Percentiles rank a stretch among this genome's conserved stretches.
Conservation (phyloP, 1,140 invertebrate genomes). For the Atopsyche davidsoni region DNA sequence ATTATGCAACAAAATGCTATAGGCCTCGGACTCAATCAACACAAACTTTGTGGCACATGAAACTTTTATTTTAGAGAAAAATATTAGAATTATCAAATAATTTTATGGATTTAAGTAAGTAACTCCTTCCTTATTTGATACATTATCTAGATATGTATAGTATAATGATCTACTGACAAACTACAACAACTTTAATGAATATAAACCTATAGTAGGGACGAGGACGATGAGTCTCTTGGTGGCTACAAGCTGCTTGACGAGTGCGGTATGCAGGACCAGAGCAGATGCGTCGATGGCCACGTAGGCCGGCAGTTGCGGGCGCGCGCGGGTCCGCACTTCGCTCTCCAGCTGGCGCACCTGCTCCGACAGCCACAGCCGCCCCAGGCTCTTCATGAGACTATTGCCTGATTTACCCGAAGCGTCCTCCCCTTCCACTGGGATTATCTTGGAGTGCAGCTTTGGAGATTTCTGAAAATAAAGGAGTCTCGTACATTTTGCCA, state of each 20-base stretch:
- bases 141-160: no score
- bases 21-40: no score
- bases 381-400: constrained; percentile 50
- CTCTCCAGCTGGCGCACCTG: constrained; percentile 55
- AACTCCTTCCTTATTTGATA: no score
- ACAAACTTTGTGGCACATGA: no score
- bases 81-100: constrained; percentile 13
- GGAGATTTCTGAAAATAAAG: constrained; percentile 12
- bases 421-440: constrained; percentile 9
- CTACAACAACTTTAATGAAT: no score
- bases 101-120: no score
- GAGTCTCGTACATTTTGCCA: no score
- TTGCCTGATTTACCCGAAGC: no score
- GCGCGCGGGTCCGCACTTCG: constrained; percentile 35
- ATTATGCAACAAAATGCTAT: no score
- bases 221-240: constrained; percentile 73
- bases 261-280: constrained; percentile 55
- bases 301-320: constrained; percentile 39
- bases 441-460: constrained; percentile 1
- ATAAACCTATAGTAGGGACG: constrained; percentile 73
- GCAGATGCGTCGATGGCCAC: constrained; percentile 43
- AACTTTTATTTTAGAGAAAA: no score
- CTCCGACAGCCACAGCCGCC: constrained; percentile 50
- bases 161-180: no score
- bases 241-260: constrained; percentile 71